phyloP scores from a whole-genome alignment of 2,797 vertebrate species.

The Strix occidentalis region DNA sequence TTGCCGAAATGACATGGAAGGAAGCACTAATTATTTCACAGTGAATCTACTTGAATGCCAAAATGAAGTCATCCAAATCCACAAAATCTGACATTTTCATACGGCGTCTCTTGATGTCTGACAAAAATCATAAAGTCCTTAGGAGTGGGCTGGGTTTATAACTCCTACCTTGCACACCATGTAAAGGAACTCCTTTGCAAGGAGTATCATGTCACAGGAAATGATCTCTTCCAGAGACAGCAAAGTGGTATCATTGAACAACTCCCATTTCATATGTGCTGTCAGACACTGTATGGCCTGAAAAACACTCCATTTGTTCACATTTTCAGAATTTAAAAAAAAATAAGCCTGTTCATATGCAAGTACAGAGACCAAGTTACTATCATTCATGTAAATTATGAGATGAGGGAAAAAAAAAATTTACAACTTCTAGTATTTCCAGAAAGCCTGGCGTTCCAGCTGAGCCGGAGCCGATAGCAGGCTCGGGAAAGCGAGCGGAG shows the following conservation, averaged over 20 bases:
- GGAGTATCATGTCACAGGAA: background rate
- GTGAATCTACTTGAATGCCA: background rate
- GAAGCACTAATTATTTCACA: background rate
- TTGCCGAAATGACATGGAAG: background rate
- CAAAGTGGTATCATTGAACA: background rate
- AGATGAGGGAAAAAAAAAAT: background rate
- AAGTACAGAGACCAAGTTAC: background rate
- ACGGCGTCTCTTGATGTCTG: background rate
- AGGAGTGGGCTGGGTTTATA: background rate
- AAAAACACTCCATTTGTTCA: background rate
- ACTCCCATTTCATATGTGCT: background rate
- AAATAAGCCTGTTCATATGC: background rate
- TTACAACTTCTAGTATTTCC: background rate
- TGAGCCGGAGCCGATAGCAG: background rate
- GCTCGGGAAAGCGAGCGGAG: background rate
- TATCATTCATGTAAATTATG: fast-evolving
- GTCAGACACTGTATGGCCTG: background rate
- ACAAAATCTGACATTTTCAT: background rate
- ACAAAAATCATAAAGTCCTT: background rate
- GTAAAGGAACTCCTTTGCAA: background rate
- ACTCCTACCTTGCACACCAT: background rate
- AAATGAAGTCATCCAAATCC: background rate
- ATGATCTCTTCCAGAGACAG: background rate
- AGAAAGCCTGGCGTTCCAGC: background rate
- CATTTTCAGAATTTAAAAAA: background rate